Evolutionary conservation across 2,888 invertebrate species (phyloP).

Genomic region (Meandrusa payeni): DNA sequence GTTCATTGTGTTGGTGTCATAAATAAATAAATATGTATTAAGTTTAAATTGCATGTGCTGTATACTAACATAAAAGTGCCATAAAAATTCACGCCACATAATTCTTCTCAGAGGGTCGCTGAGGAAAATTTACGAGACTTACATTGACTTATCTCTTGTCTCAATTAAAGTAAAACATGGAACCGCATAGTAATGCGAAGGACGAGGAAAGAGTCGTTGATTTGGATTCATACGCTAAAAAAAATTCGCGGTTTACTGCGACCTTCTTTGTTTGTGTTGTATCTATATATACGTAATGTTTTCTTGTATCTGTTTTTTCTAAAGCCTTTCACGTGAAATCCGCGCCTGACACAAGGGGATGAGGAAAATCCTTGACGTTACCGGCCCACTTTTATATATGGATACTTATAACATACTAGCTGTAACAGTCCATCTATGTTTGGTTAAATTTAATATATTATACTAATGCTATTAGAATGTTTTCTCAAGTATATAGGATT

Average conservation of each 20-base stretch:
- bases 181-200: constrained; percentile 44
- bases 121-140: constrained; percentile 26
- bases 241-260: constrained; percentile 43
- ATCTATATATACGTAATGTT: too few relatives aligned
- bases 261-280: constrained; percentile 58
- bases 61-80: too few relatives aligned
- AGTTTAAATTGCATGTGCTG: too few relatives aligned
- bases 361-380: constrained; percentile 39
- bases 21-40: too few relatives aligned
- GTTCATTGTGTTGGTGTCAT: too few relatives aligned
- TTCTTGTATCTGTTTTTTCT: constrained; percentile 52
- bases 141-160: constrained; percentile 34
- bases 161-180: constrained; percentile 42
- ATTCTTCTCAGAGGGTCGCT: constrained; percentile 11
- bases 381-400: constrained; percentile 46
- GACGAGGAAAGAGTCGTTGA: constrained; percentile 44
- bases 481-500: background rate
- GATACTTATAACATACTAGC: constrained; percentile 43
- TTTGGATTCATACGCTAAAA: constrained; percentile 52
- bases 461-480: too few relatives aligned
- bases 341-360: constrained; percentile 39
- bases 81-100: constrained; percentile 21
- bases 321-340: constrained; percentile 43
- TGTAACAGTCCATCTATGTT: too few relatives aligned
- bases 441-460: too few relatives aligned